Conservation (phyloP, 2,797 vertebrate species). For the Siniperca obscura region DNA sequence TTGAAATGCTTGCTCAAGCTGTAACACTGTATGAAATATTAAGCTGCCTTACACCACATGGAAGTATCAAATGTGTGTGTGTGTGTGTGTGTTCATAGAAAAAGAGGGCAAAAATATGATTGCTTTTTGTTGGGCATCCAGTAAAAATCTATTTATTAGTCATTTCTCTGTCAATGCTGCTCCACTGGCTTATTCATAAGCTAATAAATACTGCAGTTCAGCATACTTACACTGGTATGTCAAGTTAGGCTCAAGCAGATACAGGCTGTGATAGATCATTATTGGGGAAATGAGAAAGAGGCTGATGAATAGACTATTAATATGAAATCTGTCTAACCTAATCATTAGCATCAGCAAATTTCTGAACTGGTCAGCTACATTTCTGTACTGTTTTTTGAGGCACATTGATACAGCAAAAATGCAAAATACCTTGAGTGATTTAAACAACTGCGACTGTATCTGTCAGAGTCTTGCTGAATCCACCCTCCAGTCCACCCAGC, state of each 20-base stretch:
- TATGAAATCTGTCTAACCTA: conserved; percentile 63
- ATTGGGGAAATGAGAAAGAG: conserved; percentile 63
- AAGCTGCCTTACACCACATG: conserved; percentile 9
- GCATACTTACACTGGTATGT: conserved; percentile 52
- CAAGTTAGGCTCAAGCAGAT: conserved; percentile 65
- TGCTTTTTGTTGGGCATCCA: conserved; percentile 42
- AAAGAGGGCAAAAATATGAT: conserved; percentile 27
- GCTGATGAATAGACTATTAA: conserved; percentile 70
- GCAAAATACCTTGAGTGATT: conserved; percentile 50
- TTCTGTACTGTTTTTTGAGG: conserved; percentile 26
- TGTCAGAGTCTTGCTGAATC: conserved; percentile 7
- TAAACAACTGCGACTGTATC: conserved; percentile 21
- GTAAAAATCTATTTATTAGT: conserved; percentile 66
- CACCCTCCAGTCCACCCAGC: conserved; percentile 2
- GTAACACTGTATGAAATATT: conserved; percentile 45
- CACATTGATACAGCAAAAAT: conserved; percentile 60
- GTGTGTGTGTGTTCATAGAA: background rate
- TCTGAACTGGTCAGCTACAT: background rate
- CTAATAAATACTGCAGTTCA: conserved; percentile 62
- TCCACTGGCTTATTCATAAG: conserved; percentile 57
- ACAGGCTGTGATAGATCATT: conserved; percentile 69
- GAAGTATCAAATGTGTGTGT: conserved; percentile 31
- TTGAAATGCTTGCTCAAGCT: conserved; percentile 31
- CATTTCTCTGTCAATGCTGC: conserved; percentile 49
- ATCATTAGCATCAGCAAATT: conserved; percentile 65